phyloP scores from a whole-genome alignment of 2,888 invertebrate species.

The Drosophila niveifrons region DNA sequence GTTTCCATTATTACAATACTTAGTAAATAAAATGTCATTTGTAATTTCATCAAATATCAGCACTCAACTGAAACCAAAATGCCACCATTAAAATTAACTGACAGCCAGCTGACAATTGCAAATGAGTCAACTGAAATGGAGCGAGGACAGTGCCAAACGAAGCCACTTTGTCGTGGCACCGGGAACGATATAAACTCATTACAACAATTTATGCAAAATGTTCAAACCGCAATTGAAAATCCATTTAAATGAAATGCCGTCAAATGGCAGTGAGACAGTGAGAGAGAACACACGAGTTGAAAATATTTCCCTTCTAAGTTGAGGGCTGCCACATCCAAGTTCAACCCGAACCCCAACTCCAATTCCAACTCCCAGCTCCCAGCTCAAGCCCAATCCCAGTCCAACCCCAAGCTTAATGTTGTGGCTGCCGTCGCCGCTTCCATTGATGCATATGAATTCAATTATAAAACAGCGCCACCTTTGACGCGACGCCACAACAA shows the following conservation, averaged over 20 bases:
- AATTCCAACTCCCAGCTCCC: too few relatives aligned
- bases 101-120: conserved; percentile 75
- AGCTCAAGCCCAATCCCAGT: not conserved
- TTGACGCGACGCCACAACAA: conserved; percentile 59
- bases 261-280: conserved; percentile 42
- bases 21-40: conserved; percentile 12
- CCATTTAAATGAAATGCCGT: conserved; percentile 82
- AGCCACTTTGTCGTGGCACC: conserved; percentile 60
- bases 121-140: conserved; percentile 51
- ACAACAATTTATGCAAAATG: conserved; percentile 84
- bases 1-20: not conserved
- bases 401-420: conserved; percentile 29
- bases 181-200: conserved; percentile 78
- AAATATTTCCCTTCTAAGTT: conserved; percentile 18
- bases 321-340: conserved; percentile 34
- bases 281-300: conserved; percentile 2
- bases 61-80: conserved; percentile 34
- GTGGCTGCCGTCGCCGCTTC: conserved; percentile 50
- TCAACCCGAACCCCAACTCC: not conserved
- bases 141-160: conserved; percentile 46
- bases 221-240: conserved; percentile 84
- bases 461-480: conserved; percentile 82
- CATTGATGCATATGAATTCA: conserved; percentile 85
- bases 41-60: conserved; percentile 39
- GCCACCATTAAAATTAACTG: conserved; percentile 72